Conservation (phyloP, 2,888 invertebrate species). For the Drosophila putrida region DNA sequence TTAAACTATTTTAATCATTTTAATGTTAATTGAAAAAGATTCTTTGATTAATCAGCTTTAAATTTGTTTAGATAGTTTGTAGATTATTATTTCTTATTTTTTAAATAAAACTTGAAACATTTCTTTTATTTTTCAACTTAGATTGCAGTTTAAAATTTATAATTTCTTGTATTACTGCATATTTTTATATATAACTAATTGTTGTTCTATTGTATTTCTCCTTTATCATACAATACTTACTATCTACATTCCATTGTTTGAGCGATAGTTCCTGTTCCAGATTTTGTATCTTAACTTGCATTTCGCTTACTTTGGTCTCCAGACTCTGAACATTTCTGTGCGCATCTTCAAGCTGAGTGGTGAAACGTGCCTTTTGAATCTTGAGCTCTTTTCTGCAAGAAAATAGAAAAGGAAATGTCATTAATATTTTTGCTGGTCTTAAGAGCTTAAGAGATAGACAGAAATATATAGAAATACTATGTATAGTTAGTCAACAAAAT, state of each 20-base stretch:
- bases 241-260: conserved; percentile 85
- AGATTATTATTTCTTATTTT: too few species aligned
- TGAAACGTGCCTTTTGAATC: conserved; percentile 83
- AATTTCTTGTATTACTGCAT: too few species aligned
- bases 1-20: too few species aligned
- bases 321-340: conserved; percentile 82
- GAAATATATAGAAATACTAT: conserved; percentile 29
- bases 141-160: too few species aligned
- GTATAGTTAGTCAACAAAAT: conserved; percentile 53
- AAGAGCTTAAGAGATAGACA: conserved; percentile 45
- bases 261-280: conserved; percentile 84
- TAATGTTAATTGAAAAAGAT: too few species aligned
- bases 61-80: too few species aligned
- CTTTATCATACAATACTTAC: conserved; percentile 74
- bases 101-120: too few species aligned
- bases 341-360: conserved; percentile 84
- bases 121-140: too few species aligned
- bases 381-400: conserved; percentile 83
- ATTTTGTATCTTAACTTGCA: conserved; percentile 83
- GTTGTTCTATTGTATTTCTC: background rate
- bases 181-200: too few species aligned
- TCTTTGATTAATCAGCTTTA: too few species aligned
- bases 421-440: conserved; percentile 15
- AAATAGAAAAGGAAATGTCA: conserved; percentile 3
- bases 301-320: conserved; percentile 82